Conservation (phyloP, 2,888 invertebrate species). For the Gastrophysa polygoni region DNA sequence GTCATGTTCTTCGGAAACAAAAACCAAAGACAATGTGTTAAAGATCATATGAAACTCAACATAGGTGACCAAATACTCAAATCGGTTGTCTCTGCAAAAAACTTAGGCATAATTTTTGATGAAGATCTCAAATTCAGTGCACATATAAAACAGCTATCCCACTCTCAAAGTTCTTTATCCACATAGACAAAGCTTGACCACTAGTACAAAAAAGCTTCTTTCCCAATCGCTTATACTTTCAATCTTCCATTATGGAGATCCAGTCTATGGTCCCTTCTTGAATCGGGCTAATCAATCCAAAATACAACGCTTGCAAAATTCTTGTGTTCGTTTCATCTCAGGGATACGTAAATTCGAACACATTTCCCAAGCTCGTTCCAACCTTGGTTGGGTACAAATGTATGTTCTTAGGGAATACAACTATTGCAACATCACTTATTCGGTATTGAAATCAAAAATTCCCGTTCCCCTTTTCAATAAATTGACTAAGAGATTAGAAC, state of each 20-base stretch:
- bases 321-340: no score
- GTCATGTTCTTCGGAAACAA: background rate
- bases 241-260: background rate
- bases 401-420: no score
- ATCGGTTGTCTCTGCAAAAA: background rate
- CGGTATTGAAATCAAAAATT: no score
- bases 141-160: background rate
- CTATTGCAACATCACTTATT: no score
- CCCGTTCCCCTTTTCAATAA: no score
- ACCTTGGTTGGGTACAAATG: no score
- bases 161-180: background rate
- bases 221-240: background rate
- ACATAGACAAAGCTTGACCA: background rate
- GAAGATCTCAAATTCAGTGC: background rate
- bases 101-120: background rate
- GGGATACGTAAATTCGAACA: no score
- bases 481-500: no score
- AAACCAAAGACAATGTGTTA: background rate
- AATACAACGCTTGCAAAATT: no score
- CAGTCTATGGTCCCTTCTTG: background rate
- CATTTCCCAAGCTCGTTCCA: no score
- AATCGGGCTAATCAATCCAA: no score
- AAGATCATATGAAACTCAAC: background rate
- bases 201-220: background rate
- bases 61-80: background rate